Base-by-base conservation (phyloP, 2,888 invertebrate genomes). In the Orchesellides sinensis region DNA sequence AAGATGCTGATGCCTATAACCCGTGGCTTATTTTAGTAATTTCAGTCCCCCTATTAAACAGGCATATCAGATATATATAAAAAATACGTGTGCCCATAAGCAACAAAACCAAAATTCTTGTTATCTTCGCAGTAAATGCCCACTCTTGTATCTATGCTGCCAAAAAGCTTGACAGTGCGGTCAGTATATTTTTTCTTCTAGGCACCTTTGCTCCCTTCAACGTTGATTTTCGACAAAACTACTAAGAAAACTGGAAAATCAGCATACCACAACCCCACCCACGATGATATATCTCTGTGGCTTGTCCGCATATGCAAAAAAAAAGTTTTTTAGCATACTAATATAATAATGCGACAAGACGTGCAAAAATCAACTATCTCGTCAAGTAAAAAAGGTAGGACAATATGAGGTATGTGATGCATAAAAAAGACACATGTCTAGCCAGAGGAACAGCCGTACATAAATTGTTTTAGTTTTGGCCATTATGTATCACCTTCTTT, bases 251-350 rank as follows among this genome's bases (percentile, higher is more conserved):
- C 79, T 80, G 79, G 79, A 72, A 80, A 72, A 72, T 72, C 79
- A 52, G 79, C 79, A 72, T 80, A 66, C 79, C 79, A 80, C 32
- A 65, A 66, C 79, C 79, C 79, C 79, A 80, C 79, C 79, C 79
- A 80, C 79, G 72, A 80, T 23, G 72, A 79, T 45, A 66, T 4
- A 61, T 73, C n/a, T n/a, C n/a, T 10, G 19, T 52, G 19, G 19
- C 21, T 52, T 52, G 17, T 52, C 12, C 52, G n/a, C 21, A 17
- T 17, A 17, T 19, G 17, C 17, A 52, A 52, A 3, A 52, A 17
- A 52, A 52, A 52, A 52, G 19, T 8, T 8, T 8, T 52, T 52
- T n/a, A 52, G 10, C 52, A 52, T 52, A 17, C n/a, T 52, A 8
- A n/a, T n/a, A n/a, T n/a, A n/a, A 5, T 40, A 40, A 40, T 40